Evolutionary conservation across 2,113 vertebrate species (phyloP), one percentile per base, ranked within the genome.

Genomic region (Anhinga anhinga): DNA sequence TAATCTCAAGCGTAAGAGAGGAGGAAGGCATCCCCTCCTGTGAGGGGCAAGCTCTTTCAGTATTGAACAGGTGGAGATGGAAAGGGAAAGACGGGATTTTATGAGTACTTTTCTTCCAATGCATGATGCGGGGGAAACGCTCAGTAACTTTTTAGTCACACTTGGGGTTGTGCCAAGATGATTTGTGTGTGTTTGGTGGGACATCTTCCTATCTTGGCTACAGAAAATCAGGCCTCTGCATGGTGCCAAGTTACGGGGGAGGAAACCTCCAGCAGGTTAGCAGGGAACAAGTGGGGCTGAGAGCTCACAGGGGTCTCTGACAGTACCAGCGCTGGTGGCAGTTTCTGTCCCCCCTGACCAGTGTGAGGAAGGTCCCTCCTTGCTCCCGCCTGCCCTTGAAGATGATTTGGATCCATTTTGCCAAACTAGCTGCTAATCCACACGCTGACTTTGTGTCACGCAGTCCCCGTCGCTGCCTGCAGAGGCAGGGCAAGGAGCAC

Each of bases 81-180:
- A 56, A 81, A 76, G 21, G 25, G 76, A 56, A 81, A 76, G 20
- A 53, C 0, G 1, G 26, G 21, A 32, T 30, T 77, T 73, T 19
- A 20, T 8, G 11, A 69, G 10, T 42, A 16, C 19, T 79, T 73
- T 53, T 42, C 49, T 86, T 40, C 36, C 26, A 29, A 3, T 7
- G 7, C 22, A 4, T 5, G 3, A 10, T 11, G 56, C 1, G 3
- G 7, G 29, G 40, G 42, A 77, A 86, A 86, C 0, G 0, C 40
- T 11, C 34, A 32, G 14, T 25, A 30, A 13, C 49, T 69, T 63
- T 4, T 77, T 47, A 53, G 29, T 19, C 67, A 27, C 15, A 4
- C 15, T n/a, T n/a, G 58, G 40, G 11, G 20, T 27, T 47, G 42
- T 58, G 27, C 36, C 69, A 81, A 34, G 69, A 40, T 27, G 42